These are phyloP conservation scores for Ciconia boyciana DNA, from an alignment of 2,113 vertebrate species.

Conservation along the genomic window DNA sequence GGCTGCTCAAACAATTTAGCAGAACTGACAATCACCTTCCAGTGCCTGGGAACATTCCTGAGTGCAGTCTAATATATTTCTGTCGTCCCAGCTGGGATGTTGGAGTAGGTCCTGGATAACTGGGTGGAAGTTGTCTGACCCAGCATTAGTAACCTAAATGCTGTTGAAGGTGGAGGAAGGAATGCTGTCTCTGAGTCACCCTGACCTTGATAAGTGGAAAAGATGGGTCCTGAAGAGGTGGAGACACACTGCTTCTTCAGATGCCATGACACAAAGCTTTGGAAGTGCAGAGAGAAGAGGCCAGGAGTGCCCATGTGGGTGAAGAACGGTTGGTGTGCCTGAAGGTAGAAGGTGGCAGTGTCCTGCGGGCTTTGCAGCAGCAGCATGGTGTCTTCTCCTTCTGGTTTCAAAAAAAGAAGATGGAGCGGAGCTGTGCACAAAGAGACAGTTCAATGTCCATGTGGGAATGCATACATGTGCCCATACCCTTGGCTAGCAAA, in stretches of 20 bases:
- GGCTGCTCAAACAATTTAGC: background rate
- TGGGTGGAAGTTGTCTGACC: background rate
- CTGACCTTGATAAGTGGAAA: background rate
- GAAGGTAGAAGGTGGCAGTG: background rate
- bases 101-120: background rate
- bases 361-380: background rate
- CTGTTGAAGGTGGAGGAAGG: background rate
- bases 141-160: background rate
- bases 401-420: background rate
- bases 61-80: rapidly evolving
- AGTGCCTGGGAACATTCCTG: background rate
- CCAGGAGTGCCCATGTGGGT: rapidly evolving
- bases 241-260: background rate
- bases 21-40: background rate
- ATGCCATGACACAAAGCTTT: rapidly evolving
- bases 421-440: background rate
- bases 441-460: background rate
- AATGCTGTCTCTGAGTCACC: background rate
- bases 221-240: background rate
- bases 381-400: background rate
- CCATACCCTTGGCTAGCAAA: background rate
- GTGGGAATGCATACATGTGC: rapidly evolving
- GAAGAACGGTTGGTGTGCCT: background rate
- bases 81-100: rapidly evolving
- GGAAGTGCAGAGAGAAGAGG: background rate